phyloP scores from a whole-genome alignment of 2,888 invertebrate species.

The Drosophila rellima region DNA sequence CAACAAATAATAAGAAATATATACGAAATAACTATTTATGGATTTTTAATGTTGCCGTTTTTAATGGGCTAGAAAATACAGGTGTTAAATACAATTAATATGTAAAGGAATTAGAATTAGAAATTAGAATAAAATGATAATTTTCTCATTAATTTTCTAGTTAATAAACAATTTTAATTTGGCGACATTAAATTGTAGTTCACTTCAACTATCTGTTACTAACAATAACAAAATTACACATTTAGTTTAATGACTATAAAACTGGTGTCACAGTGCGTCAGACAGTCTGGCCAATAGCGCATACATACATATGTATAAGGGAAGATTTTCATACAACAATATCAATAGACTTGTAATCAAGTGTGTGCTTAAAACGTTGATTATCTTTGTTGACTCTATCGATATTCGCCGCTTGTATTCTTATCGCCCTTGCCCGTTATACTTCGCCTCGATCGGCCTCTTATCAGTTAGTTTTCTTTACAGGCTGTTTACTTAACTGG shows the following conservation, averaged over 20 bases:
- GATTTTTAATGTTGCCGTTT: not conserved
- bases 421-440: conserved; percentile 32
- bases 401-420: conserved; percentile 45
- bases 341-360: conserved; percentile 11
- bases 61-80: not conserved
- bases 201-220: not conserved
- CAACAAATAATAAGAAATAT: not conserved
- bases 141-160: not conserved
- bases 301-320: conserved; percentile 4
- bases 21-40: not conserved
- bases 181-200: not conserved
- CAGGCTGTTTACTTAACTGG: conserved; percentile 51
- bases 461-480: conserved; percentile 48
- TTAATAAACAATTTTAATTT: not conserved
- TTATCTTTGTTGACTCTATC: conserved; percentile 58
- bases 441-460: conserved; percentile 9
- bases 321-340: not conserved
- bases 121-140: not conserved
- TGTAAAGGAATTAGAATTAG: not conserved
- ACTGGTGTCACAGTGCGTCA: conserved; percentile 17
- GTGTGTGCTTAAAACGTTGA: conserved; percentile 36
- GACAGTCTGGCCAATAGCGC: not conserved
- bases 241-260: conserved; percentile 2
- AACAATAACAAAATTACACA: conserved; percentile 3
- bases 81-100: not conserved